A percentile compares a stretch with the other conserved stretches of the same genome.
Evolutionary conservation across 2,113 vertebrate genomes (phyloP).

Genomic region (Aspidoscelis tigris): DNA sequence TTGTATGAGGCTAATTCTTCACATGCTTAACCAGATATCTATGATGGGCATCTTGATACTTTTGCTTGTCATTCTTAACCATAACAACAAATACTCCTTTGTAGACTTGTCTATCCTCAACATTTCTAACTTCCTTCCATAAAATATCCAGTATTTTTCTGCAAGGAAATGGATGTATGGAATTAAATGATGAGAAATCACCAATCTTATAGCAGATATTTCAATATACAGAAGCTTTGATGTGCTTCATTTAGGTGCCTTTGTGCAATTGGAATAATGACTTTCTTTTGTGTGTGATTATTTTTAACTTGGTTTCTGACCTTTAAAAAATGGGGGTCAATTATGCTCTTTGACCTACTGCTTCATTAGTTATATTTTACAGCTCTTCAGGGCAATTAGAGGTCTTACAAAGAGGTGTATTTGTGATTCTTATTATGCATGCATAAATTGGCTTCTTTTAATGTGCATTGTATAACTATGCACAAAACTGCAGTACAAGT

Average conservation of each 20-base stretch:
- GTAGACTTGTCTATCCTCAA: too few relatives aligned
- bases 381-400: neutral
- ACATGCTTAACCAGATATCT: too few relatives aligned
- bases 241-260: neutral
- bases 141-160: too few relatives aligned
- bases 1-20: too few relatives aligned
- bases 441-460: neutral
- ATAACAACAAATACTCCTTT: too few relatives aligned
- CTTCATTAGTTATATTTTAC: conserved; percentile 1
- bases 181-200: too few relatives aligned
- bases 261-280: neutral
- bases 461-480: neutral
- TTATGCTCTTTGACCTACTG: neutral
- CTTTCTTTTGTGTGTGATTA: neutral
- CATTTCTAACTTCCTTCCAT: too few relatives aligned
- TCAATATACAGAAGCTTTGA: neutral
- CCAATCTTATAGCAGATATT: neutral
- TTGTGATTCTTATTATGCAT: neutral
- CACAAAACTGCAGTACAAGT: neutral
- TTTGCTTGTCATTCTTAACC: too few relatives aligned
- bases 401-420: neutral
- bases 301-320: neutral
- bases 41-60: too few relatives aligned
- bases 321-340: neutral
- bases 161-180: too few relatives aligned